Conservation (phyloP, 2,888 invertebrate genomes). For the Melanargia galathea region DNA sequence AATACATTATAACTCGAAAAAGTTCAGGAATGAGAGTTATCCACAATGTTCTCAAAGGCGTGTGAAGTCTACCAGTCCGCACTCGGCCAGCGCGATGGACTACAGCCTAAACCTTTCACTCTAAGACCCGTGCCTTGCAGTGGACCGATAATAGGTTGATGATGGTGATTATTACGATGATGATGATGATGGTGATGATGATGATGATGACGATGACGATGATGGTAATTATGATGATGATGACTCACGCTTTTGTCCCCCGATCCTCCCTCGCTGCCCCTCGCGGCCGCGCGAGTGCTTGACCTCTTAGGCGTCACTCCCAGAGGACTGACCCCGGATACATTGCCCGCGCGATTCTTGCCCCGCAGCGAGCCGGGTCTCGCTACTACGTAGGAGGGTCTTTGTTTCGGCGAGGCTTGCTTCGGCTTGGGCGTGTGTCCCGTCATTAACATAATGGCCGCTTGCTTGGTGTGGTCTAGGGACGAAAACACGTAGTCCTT, state of each 20-base stretch:
- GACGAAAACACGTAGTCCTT: conserved; percentile 30
- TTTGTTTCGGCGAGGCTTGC: conserved; percentile 2
- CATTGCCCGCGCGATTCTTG: neutral
- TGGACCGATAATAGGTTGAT: no score
- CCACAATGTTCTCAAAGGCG: no score
- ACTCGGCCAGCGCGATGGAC: no score
- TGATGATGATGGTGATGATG: no score
- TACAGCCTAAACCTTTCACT: no score
- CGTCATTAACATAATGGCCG: conserved; percentile 73
- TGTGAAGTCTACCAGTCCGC: no score
- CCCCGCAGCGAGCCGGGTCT: neutral
- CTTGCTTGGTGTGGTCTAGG: conserved; percentile 74
- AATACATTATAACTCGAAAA: no score
- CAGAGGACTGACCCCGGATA: neutral
- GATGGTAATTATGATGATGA: no score
- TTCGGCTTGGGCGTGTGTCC: conserved; percentile 61
- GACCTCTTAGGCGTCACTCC: conserved; percentile 2
- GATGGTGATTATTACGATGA: no score
- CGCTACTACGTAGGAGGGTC: neutral
- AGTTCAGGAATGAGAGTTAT: no score
- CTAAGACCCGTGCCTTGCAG: no score
- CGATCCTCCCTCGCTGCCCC: neutral
- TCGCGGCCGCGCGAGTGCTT: neutral
- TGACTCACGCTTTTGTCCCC: conserved; percentile 11
- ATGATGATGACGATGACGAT: no score